These are phyloP conservation scores for Onchidella celtica DNA, from an alignment of 2,888 invertebrate genomes.

Conservation along the genomic window DNA sequence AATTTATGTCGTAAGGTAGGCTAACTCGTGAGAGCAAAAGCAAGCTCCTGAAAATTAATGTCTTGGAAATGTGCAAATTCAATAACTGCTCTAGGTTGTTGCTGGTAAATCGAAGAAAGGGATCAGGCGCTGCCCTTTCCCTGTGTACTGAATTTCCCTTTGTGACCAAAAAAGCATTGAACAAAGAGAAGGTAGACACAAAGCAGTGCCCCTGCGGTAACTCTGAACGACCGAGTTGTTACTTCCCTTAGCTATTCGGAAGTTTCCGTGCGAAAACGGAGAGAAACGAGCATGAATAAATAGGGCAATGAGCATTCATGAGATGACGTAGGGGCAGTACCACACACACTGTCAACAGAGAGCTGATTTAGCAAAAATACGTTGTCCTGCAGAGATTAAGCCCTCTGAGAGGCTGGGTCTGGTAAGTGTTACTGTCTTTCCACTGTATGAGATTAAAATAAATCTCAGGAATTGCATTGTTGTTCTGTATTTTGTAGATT, in stretches of 20 bases:
- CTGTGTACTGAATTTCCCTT: neutral
- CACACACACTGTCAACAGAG: constrained; percentile 37
- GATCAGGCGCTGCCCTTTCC: too few species aligned
- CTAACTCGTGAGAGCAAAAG: too few species aligned
- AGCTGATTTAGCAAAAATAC: constrained; percentile 26
- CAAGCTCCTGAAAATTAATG: too few species aligned
- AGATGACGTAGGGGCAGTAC: constrained; percentile 48
- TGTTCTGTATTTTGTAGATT: constrained; percentile 4
- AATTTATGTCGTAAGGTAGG: too few species aligned
- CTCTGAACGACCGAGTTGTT: neutral
- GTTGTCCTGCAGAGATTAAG: neutral
- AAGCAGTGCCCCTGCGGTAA: constrained; percentile 11
- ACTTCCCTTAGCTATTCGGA: constrained; percentile 27
- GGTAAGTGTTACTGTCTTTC: constrained; percentile 26
- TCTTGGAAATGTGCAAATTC: too few species aligned
- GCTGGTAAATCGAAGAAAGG: too few species aligned
- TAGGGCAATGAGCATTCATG: constrained; percentile 46
- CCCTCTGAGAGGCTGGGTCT: neutral
- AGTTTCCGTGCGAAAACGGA: constrained; percentile 29
- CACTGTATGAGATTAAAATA: neutral
- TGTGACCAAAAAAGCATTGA: neutral
- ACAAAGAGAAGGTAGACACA: constrained; percentile 16
- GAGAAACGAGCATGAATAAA: constrained; percentile 40
- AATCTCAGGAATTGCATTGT: neutral
- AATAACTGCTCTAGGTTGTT: too few species aligned